These are phyloP conservation scores for Psettodes erumei DNA, from an alignment of 2,113 vertebrate species.

Conservation along the genomic window DNA sequence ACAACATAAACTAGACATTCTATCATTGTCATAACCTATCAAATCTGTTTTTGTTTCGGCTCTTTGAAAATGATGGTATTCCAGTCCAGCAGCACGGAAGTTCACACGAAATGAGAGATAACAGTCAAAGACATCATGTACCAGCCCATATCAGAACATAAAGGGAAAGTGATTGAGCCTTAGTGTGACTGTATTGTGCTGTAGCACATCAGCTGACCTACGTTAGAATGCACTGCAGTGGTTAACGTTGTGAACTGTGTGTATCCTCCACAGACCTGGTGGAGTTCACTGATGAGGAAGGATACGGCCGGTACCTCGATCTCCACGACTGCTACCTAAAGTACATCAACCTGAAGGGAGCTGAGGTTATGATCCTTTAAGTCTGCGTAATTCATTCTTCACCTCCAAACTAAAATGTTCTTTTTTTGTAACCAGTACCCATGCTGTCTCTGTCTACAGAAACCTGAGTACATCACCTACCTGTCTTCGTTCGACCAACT, in stretches of 20 bases:
- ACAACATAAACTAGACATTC: too few relatives aligned
- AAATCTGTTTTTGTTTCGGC: too few relatives aligned
- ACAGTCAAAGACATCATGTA: neutral
- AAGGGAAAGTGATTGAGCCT: neutral
- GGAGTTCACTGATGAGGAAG: conserved; percentile 98
- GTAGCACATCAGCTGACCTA: neutral
- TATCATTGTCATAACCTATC: neutral
- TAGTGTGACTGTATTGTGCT: neutral
- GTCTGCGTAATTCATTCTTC: neutral
- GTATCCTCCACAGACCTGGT: conserved; percentile 87
- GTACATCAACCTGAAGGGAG: conserved; percentile 96
- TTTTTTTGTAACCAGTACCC: neutral
- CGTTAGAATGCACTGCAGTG: neutral
- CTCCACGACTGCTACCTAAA: conserved; percentile 98
- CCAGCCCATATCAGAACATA: neutral
- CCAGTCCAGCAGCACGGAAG: too few relatives aligned
- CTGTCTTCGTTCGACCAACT: conserved; percentile 97
- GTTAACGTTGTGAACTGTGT: neutral
- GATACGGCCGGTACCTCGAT: conserved; percentile 95
- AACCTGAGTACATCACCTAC: conserved; percentile 96
- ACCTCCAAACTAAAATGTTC: neutral
- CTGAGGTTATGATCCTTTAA: conserved; percentile 83
- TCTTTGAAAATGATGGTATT: neutral
- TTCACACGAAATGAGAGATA: neutral
- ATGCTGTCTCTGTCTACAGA: conserved; percentile 77